phyloP scores from a whole-genome alignment of 2,797 vertebrate species.

The Coregonus suidteri region DNA sequence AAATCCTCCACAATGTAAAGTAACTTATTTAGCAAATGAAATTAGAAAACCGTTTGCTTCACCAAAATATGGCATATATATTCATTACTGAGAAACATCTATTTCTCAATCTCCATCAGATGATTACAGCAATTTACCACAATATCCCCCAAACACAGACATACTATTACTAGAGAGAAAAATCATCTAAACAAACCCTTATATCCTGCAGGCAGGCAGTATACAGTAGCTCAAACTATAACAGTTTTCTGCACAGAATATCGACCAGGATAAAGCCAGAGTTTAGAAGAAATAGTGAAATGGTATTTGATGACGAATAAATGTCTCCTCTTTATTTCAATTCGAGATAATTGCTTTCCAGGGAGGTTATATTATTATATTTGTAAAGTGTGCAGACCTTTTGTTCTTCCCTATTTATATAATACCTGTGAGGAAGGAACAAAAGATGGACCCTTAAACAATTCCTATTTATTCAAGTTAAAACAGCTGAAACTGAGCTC shows the following conservation, averaged over 20 bases:
- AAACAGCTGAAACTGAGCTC: background rate
- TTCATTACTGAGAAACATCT: constrained; percentile 7
- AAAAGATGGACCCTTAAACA: background rate
- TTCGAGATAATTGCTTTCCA: constrained; percentile 1
- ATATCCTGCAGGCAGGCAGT: background rate
- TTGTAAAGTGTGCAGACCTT: background rate
- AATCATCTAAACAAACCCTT: background rate
- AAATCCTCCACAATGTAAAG: background rate
- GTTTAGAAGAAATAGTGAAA: background rate
- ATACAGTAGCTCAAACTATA: background rate
- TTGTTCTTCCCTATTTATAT: background rate
- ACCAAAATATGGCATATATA: constrained; percentile 16
- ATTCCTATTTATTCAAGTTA: background rate
- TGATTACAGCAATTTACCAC: background rate
- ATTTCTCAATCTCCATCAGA: background rate
- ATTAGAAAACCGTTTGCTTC: constrained; percentile 10
- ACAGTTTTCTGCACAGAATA: background rate
- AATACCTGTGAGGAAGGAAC: background rate
- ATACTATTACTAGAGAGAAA: constrained; percentile 42
- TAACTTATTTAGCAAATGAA: constrained; percentile 16
- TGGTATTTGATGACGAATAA: constrained; percentile 2
- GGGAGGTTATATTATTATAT: background rate
- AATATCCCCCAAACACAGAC: background rate
- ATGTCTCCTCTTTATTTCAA: background rate
- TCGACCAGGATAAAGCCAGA: background rate